Evolutionary conservation across 1,140 invertebrate species (phyloP), one percentile per base, ranked within the genome.

Genomic region (Drosophila nigromelanica): DNA sequence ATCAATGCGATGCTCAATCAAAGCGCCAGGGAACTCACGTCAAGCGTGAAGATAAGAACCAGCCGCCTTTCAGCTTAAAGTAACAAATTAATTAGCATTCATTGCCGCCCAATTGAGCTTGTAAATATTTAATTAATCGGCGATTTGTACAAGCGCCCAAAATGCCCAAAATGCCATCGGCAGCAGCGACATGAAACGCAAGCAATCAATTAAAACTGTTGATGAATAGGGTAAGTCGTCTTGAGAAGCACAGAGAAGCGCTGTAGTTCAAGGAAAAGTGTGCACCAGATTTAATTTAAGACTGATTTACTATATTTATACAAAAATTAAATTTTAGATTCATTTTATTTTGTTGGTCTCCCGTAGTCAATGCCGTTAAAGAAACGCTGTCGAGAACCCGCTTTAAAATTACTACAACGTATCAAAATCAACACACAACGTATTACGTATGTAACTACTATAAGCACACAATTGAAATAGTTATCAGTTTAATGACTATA

Each of bases 111-210:
- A 87, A 86, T 87, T 87, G 83, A 89, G 83, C 83, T 79, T 82
- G 82, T 86, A 86, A 86, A 86, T 86, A 86, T 86, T 89, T 86
- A 78, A 89, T 86, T 89, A 86, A 86, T 86, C 78, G 82, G 24
- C 58, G 67, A 78, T 78, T 78, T 76, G 74, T 73, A 70, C 70
- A 58, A 55, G 56, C 56, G 51, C 50, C 55, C 10, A 10, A 58
- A 27, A 27, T 27, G 27, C 27, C 27, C 27, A 27, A 68, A 74
- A 62, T 50, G 21, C 60, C 61, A 37, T 21, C 52, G 43, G 52
- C 48, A 59, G 30, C 33, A 54, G 14, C 30, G 50, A 61, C 61
- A 63, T 42, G 35, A 54, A 72, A 54, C 30, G 42, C 55, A n/a
- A 42, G 67, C 59, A 70, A 86, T 86, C 77, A 89, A 87, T 86